Percentiles rank a stretch among this genome's conserved stretches.
These are phyloP conservation scores for Papio anubis DNA, from an alignment of 2,113 vertebrate genomes.

Conservation along the genomic window DNA sequence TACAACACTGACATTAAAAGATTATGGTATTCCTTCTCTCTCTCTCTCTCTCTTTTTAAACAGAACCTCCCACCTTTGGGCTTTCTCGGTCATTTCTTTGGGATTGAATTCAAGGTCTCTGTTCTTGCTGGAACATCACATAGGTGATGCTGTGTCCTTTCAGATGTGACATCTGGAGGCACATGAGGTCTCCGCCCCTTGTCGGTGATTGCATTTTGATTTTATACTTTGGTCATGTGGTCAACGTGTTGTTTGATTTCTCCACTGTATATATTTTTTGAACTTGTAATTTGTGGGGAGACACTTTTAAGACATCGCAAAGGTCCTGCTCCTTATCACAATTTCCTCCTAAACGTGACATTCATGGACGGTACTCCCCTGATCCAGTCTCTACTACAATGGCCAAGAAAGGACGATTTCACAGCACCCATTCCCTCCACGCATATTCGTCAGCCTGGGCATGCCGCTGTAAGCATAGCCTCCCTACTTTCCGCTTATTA, in stretches of 20 bases:
- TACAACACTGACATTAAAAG: background rate
- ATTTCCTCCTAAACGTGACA: background rate
- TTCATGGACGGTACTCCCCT: background rate
- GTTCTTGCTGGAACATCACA: background rate
- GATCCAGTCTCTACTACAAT: background rate
- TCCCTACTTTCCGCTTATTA: background rate
- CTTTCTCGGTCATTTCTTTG: background rate
- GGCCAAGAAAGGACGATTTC: background rate
- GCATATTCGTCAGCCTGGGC: background rate
- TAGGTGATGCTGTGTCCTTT: background rate
- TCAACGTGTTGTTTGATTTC: background rate
- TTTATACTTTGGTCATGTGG: background rate
- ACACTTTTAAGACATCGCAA: background rate
- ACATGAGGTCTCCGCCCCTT: background rate
- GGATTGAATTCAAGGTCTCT: background rate
- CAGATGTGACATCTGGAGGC: background rate
- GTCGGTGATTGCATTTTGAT: background rate
- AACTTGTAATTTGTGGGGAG: background rate
- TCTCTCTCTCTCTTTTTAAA: background rate
- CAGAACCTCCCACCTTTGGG: background rate
- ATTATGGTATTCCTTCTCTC: background rate
- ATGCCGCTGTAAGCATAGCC: background rate
- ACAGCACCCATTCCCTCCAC: background rate
- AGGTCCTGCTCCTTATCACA: background rate
- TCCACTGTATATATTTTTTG: background rate